Evolutionary conservation across 2,888 invertebrate species (phyloP), one percentile per base, ranked within the genome.

Genomic region (Chalcis sispes): DNA sequence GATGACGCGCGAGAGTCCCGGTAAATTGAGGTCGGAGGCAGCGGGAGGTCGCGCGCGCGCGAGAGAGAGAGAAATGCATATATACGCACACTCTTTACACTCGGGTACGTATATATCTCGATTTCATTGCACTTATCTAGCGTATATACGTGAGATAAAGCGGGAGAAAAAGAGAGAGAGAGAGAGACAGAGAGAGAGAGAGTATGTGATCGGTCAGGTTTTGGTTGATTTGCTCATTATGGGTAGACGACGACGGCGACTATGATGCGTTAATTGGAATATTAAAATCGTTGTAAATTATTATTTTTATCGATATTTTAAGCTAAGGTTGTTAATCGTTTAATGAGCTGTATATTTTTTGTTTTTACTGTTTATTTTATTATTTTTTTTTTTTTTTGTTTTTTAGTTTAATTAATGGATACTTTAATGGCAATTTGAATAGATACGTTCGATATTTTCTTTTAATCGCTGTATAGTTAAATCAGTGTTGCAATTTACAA

Each of bases 1-100:
- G 65, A 72, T 61, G 62, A 62, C 52, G 62, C 61, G 71, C 4
- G 64, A 50, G 20, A 32, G 59, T 10, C 56, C 23, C 13, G 29
- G 23, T 15, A 20, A 58, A 73, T 73, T 61, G 73, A 73, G 73
- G 73, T 73, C 73, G 73, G 23, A 66, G 65, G 72, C 72, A 58
- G 72, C 72, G 50, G 72, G 72, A 72, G 72, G 72, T 65, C 64
- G 72, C 50, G 10, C 3, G 20, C 4, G n/a, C 32, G 32, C 58
- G 52, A 23, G 48, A 15, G 56, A 25, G 3, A n/a, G 56, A 13
- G 10, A 27, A 18, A 20, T 2, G 18, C 2, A 48, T 10, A 48
- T 50, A 20, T 54, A 27, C 27, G 4, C 36, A 10, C n/a, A n/a
- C 13, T 8, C 15, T 42, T 42, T 42, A 42, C 42, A 15, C 42